Evolutionary conservation across 37 sponge, comb jelly and placozoan genomes (phyloP).

Genomic region (Agelas oroides): DNA sequence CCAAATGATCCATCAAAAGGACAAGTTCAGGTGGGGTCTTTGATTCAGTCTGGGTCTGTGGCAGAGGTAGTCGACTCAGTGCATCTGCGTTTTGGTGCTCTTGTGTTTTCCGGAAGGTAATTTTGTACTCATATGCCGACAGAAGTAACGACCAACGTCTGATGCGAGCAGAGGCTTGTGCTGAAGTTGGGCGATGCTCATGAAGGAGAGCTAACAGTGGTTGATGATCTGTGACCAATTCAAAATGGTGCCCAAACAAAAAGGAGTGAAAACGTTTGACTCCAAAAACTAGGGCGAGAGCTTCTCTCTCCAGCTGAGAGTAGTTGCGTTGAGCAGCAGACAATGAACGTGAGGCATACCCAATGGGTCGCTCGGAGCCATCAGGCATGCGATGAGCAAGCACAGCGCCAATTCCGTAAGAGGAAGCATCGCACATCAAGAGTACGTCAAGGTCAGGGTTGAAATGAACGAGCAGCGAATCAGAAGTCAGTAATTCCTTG

Average conservation of each 20-base stretch:
- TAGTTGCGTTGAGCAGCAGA: background rate
- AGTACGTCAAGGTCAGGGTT: no score
- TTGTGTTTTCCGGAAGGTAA: constrained; percentile 2
- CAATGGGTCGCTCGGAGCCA: no score
- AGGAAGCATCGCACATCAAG: no score
- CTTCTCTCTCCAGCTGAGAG: no score
- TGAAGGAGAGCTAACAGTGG: constrained; percentile 28
- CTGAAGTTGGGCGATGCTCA: constrained; percentile 3
- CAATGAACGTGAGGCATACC: no score
- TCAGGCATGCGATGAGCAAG: no score
- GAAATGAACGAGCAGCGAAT: constrained; percentile 36
- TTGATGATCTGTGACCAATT: constrained; percentile 24
- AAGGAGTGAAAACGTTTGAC: no score
- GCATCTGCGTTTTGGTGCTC: constrained; percentile 43
- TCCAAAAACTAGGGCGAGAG: constrained; percentile 7
- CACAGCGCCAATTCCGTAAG: no score
- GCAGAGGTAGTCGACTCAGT: constrained; percentile 29
- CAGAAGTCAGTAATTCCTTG: constrained; percentile 27
- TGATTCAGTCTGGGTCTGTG: background rate
- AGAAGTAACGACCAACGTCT: constrained; percentile 24
- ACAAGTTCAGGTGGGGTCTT: constrained; percentile 22
- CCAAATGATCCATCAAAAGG: constrained; percentile 21
- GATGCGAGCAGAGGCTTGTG: constrained; percentile 37
- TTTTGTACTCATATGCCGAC: constrained; percentile 30
- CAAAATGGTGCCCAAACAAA: background rate